Evolutionary conservation across 2,888 invertebrate species (phyloP).

Genomic region (Himalopsyche japonica): DNA sequence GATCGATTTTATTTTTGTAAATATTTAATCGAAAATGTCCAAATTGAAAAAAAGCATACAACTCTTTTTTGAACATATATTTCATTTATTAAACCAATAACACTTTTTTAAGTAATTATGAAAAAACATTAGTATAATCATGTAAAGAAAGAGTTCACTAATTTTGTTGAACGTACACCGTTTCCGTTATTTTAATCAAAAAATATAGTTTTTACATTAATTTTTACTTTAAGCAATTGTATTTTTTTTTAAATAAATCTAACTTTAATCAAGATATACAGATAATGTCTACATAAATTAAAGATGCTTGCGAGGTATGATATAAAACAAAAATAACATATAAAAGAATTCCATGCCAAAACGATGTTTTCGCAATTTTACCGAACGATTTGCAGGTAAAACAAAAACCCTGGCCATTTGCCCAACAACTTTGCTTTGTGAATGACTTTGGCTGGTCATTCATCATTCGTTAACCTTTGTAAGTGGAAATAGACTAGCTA

Average conservation of each 20-base stretch:
- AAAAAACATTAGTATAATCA: too few species aligned
- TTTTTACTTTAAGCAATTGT: too few species aligned
- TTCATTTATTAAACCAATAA: too few species aligned
- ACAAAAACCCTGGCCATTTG: background rate
- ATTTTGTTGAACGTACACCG: too few species aligned
- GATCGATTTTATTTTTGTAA: too few species aligned
- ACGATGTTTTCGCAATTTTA: background rate
- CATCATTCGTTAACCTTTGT: slow-evolving; percentile 1
- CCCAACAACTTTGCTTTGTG: slow-evolving; percentile 6
- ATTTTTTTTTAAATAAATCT: background rate
- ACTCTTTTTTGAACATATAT: too few species aligned
- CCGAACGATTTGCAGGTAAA: background rate
- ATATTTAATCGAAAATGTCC: too few species aligned
- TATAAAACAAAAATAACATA: background rate
- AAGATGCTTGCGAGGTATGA: background rate
- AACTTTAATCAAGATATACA: background rate
- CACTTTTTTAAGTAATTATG: too few species aligned
- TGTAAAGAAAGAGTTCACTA: too few species aligned
- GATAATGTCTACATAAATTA: background rate
- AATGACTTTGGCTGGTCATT: slow-evolving; percentile 9
- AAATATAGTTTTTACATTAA: too few species aligned
- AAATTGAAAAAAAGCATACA: too few species aligned
- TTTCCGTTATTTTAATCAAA: too few species aligned
- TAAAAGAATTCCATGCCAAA: background rate
- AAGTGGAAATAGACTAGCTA: background rate